Evolutionary conservation across 1,140 invertebrate genomes (phyloP), one percentile per base, ranked within the genome.

Genomic region (Rhagoletis pomonella): DNA sequence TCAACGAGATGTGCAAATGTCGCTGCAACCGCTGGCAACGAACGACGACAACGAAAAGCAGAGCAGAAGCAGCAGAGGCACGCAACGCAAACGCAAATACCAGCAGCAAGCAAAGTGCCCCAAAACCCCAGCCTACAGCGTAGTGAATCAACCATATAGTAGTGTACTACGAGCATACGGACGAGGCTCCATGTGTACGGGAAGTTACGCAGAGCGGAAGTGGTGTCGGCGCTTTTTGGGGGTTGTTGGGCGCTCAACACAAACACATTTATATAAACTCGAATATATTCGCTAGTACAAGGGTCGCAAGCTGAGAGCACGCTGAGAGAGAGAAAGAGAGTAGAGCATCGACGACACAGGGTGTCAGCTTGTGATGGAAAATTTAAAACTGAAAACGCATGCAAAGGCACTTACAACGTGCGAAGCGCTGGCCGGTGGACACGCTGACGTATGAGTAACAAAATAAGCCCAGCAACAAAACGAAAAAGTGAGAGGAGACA

Each of bases 1-100:
- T 92, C 91, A 92, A 92, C 91, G 86, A 92, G 91, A 92, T 92
- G 91, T 88, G 64, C 59, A 65, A 86, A 86, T 84, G 55, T 50
- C 29, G 64, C 50, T 88, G 64, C 88, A 44, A 87, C 62, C 77
- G 50, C 73, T 19, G 64, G 47, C 86, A 86, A 50, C 60, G 42
- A 73, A 50, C 73, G 60, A 64, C 47, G 29, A 55, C 59, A 62
- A 47, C 85, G 60, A 62, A 39, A 77, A 10, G 39, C 65, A 69
- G 19, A 44, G 29, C 65, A 69, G 65, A 6, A 39, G 62, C 12
- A 42, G 73, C 73, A 10, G 44, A 42, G 19, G n/a, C 47, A 58
- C 6, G 12, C n/a, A 55, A 81, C 73, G 73, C 69, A 77, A 4
- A 81, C 50, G 47, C 44, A 81, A 47, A 19, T 19, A 14, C 73